Evolutionary conservation across 2,797 vertebrate genomes (phyloP).

Genomic region (Anas acuta): DNA sequence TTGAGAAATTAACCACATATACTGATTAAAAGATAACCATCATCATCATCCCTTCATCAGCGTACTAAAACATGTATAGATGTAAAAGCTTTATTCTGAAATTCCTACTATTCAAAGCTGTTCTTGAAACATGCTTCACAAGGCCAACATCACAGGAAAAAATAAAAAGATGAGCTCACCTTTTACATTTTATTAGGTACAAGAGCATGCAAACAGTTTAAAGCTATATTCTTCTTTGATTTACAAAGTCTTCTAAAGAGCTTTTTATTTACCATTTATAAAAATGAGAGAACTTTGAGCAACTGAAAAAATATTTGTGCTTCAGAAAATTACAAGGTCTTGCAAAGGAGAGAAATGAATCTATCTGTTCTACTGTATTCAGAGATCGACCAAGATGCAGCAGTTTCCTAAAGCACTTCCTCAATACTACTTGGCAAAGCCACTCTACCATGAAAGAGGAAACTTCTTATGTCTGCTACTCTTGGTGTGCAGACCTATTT

Average conservation of each 20-base stretch:
- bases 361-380: slow-evolving; percentile 35
- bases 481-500: not conserved
- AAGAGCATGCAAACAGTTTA: slow-evolving; percentile 78
- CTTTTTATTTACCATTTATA: slow-evolving; percentile 52
- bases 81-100: slow-evolving; percentile 69
- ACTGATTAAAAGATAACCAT: slow-evolving; percentile 62
- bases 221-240: slow-evolving; percentile 81
- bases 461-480: not conserved
- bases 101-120: slow-evolving; percentile 69
- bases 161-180: slow-evolving; percentile 75
- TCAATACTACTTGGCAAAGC: slow-evolving; percentile 26
- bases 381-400: slow-evolving; percentile 17
- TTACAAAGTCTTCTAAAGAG: slow-evolving; percentile 60
- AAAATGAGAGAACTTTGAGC: slow-evolving; percentile 59
- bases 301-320: slow-evolving; percentile 53
- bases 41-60: slow-evolving; percentile 65
- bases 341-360: slow-evolving; percentile 51
- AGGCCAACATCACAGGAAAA: slow-evolving; percentile 74
- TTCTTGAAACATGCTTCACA: slow-evolving; percentile 78
- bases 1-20: slow-evolving; percentile 43
- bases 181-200: slow-evolving; percentile 74
- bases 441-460: not conserved
- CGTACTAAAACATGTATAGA: slow-evolving; percentile 56
- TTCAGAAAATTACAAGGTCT: slow-evolving; percentile 51
- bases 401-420: slow-evolving; percentile 33